phyloP scores from a whole-genome alignment of 2,113 vertebrate species.

The Chionodraco myersi region DNA sequence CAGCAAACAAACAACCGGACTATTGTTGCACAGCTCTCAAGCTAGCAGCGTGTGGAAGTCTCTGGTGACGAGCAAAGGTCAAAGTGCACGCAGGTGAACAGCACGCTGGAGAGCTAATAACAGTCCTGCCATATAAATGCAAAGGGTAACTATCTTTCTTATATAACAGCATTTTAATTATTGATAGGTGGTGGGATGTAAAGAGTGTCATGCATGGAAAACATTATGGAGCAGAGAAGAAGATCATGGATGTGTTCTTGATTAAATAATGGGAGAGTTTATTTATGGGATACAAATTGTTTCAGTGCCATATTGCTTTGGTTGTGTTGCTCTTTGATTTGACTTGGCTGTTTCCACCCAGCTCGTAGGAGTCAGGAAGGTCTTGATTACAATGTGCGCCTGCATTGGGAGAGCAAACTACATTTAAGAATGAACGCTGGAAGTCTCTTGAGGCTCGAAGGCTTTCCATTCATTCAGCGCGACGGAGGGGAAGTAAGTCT shows the following conservation, averaged over 20 bases:
- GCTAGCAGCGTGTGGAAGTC: too few species aligned
- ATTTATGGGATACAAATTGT: neutral
- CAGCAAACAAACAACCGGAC: too few species aligned
- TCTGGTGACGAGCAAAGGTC: too few species aligned
- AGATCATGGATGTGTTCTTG: neutral
- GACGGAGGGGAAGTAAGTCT: conserved; percentile 49
- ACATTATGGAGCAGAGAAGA: neutral
- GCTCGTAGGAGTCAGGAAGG: conserved; percentile 33
- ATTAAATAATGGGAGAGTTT: neutral
- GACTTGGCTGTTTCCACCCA: conserved; percentile 12
- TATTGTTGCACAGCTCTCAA: too few species aligned
- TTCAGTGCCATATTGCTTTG: neutral
- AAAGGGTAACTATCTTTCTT: too few species aligned
- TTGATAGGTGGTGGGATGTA: neutral
- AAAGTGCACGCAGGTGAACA: too few species aligned
- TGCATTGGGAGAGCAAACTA: conserved; percentile 40
- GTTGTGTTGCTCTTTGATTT: conserved; percentile 17
- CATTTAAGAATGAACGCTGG: conserved; percentile 60
- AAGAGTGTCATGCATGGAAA: neutral
- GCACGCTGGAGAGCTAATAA: too few species aligned
- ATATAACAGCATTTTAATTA: neutral
- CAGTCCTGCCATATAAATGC: too few species aligned
- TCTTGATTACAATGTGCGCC: conserved; percentile 49
- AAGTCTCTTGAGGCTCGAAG: conserved; percentile 50
- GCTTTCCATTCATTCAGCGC: conserved; percentile 53